Evolutionary conservation across 2,888 invertebrate genomes (phyloP), one percentile per base, ranked within the genome.

Genomic region (Caenorhabditis macrosperma): DNA sequence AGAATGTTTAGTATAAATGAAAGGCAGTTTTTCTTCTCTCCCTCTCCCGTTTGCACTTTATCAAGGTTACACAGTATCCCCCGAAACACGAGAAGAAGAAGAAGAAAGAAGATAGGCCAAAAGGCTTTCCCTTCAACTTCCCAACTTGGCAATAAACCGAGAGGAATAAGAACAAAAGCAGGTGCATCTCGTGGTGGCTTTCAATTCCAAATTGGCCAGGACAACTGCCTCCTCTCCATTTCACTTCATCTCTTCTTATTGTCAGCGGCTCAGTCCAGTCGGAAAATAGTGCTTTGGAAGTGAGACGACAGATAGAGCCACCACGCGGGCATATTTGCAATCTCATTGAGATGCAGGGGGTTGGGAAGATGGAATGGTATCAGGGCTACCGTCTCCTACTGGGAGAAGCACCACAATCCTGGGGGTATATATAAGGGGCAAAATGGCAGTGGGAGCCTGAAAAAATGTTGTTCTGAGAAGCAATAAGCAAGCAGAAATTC

Each of bases 191-290:
- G 50, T 44, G 44, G 26, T 35, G 33, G 44, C 44, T 44, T 48
- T 48, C 48, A 48, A 48, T 59, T 68, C 38, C 24, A 68, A 68
- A 48, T 68, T 48, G 24, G 35, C 28, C 50, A 35, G 3, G 28
- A 48, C 52, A 48, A 54, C 33, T 69, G 41, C 17, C 15, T 22
- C 55, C 28, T 41, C 26, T 28, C 35, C 41, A 52, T 57, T 46
- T 48, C 48, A 17, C 24, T 60, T 38, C 44, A 48, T 59, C 35
- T 38, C 44, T 35, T 59, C 35, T 50, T 6, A 60, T 52, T 61
- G 41, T 60, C 60, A 52, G 52, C 22, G 60, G 30, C 50, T 50
- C 28, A 41, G 50, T 17, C n/a, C 35, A 20, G 48, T 10, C 12
- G 46, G 46, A 57, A 30, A 52, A 54, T 12, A 22, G 57, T 30